Base-by-base conservation (phyloP, 2,888 invertebrate species). In the Aspidiotus destructor region DNA sequence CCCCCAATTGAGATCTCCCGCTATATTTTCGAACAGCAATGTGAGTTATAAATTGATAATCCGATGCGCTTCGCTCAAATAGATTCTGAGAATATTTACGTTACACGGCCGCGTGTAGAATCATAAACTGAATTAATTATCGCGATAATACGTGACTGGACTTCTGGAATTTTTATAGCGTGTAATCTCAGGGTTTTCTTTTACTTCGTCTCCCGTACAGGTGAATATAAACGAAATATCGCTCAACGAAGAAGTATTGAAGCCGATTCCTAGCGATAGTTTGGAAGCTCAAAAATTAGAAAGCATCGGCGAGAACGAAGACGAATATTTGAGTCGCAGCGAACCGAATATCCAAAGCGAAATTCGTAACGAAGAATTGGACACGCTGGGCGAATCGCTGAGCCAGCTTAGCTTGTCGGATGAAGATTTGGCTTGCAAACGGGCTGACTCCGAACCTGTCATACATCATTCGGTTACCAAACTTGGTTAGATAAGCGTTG, bases 271-370 rank as follows among this genome's bases (percentile, higher is more conserved):
- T 8, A 52, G 58, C 60, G 67, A 67, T 13, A 48, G 58, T 55
- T 48, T n/a, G 16, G 67, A 67, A 28, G 42, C 67, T 44, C 60
- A 60, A 15, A 68, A 68, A 55, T 69, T 70, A 42, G 70, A 70
- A 62, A 68, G 67, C 52, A 70, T 70, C 44, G 70, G 70, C n/a
- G 70, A 70, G 44, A 67, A 17, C 54, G 70, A 70, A n/a, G 53
- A 54, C 48, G 70, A 70, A 58, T 65, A 61, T 48, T 44, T 70
- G 11, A 68, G 57, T 15, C 68, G 70, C 41, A 70, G 70, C 54
- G 70, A 68, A 11, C 70, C 70, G 13, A 70, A 70, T 16, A 70
- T 70, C 8, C 70, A 70, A 17, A 62, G 48, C 42, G 70, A 70
- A 40, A 61, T 68, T 41, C 68, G 48, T 15, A 52, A 42, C 16